Conservation (phyloP, 1,140 invertebrate species). For the Calycopis cecrops region DNA sequence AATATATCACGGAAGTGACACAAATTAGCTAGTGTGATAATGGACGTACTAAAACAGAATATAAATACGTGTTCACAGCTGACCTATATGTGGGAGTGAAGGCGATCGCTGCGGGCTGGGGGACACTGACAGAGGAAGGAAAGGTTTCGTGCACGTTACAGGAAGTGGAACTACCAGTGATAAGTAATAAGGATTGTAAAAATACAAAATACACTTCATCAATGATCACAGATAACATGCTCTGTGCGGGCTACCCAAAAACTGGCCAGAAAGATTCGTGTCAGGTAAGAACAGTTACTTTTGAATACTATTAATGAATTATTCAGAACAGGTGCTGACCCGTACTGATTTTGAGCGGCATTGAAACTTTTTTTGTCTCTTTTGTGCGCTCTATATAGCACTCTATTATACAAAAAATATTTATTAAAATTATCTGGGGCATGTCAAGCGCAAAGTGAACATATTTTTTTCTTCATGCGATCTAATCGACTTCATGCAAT, state of each 20-base stretch:
- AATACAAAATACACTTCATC: constrained; percentile 85
- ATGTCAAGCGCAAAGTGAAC: too few relatives aligned
- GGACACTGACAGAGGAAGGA: constrained; percentile 86
- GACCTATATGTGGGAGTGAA: constrained; percentile 81
- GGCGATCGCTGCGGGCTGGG: constrained; percentile 89
- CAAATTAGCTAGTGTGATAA: too few relatives aligned
- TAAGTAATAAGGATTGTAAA: constrained; percentile 85
- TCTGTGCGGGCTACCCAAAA: constrained; percentile 88
- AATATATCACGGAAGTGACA: too few relatives aligned
- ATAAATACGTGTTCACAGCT: constrained; percentile 58
- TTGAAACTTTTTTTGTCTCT: background rate
- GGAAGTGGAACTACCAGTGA: constrained; percentile 88
- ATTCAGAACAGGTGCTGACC: constrained; percentile 1
- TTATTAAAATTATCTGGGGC: too few relatives aligned
- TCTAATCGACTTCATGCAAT: too few relatives aligned
- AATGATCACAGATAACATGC: constrained; percentile 91
- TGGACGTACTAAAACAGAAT: background rate
- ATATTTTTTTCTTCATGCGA: too few relatives aligned
- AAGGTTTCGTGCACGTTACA: constrained; percentile 87
- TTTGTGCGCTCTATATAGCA: too few relatives aligned
- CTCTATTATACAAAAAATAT: too few relatives aligned
- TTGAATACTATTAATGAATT: constrained; percentile 3
- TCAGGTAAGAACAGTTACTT: constrained; percentile 76
- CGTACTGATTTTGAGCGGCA: background rate
- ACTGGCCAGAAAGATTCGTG: constrained; percentile 88